Conservation (phyloP, 2,888 invertebrate genomes). For the Phortica magna region DNA sequence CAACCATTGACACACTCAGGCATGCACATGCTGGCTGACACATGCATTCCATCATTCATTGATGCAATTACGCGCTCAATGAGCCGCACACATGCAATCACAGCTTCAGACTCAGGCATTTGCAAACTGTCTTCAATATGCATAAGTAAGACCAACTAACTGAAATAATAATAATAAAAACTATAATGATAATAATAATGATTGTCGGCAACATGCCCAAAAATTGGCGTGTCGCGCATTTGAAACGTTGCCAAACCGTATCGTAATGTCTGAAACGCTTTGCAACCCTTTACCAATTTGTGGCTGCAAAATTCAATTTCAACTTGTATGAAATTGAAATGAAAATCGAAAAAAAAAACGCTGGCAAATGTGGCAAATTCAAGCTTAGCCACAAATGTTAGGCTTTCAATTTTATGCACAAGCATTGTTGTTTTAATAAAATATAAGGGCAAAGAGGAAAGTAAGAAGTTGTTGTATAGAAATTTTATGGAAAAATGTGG, state of each 20-base stretch:
- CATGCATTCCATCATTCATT: conserved; percentile 41
- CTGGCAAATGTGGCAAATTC: background rate
- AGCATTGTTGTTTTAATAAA: too few species aligned
- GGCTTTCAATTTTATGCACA: too few species aligned
- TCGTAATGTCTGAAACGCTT: background rate
- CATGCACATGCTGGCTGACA: conserved; percentile 29
- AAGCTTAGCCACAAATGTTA: too few species aligned
- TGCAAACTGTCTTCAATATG: background rate
- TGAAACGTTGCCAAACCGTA: conserved; percentile 46
- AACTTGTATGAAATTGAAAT: conserved; percentile 3
- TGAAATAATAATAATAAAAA: background rate
- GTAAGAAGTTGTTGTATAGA: too few species aligned
- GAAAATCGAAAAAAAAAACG: conserved; percentile 18
- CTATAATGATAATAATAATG: background rate
- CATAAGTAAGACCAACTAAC: background rate
- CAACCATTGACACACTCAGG: conserved; percentile 10
- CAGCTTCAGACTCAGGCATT: conserved; percentile 12
- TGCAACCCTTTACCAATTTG: background rate
- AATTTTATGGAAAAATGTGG: too few species aligned
- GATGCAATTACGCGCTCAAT: conserved; percentile 42
- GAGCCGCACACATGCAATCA: conserved; percentile 31
- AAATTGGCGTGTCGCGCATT: conserved; percentile 6
- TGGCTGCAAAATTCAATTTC: conserved; percentile 20
- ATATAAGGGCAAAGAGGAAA: too few species aligned
- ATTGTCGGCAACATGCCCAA: conserved; percentile 58